Evolutionary conservation across 2,113 vertebrate genomes (phyloP), one percentile per base, ranked within the genome.

Genomic region (Ophthalmotilapia sp.): DNA sequence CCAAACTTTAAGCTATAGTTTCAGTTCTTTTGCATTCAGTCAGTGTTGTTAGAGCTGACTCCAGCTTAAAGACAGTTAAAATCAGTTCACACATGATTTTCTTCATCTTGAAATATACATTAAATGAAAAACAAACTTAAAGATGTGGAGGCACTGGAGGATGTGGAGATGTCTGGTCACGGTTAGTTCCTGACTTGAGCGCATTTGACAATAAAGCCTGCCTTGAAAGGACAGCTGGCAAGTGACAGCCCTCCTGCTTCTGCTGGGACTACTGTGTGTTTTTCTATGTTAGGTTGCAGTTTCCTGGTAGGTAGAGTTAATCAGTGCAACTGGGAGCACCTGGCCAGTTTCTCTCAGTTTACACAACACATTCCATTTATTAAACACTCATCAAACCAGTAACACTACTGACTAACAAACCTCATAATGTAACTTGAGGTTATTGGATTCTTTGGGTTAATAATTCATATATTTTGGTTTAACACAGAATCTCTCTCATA

Each of bases 131-230:
- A 68, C 11, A 68, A 70, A 23, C 0, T 42, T 70, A 70, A 70
- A 15, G 17, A 42, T 8, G 2, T 70, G 33, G 0, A 21, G 36
- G 7, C 0, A 8, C 12, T 70, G n/a, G 65, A 38, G n/a, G 36
- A 70, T 4, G 1, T 42, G n/a, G 36, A 13, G n/a, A 8, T 70
- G 5, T 40, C 36, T 45, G 38, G 21, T 73, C n/a, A 40, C 0
- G 29, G n/a, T 42, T 26, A 73, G 40, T 42, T 42, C 68, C 8
- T 26, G 36, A 73, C 68, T 47, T 45, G n/a, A 40, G 65, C 1
- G 13, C 36, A 13, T 42, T 42, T 70, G 38, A 42, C 3, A 21
- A 42, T 42, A 45, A 75, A 75, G 40, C 21, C 38, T 45, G 40
- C 7, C 68, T 73, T 73, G 0, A 2, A 45, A 73, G 2, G 65